phyloP scores from a whole-genome alignment of 2,888 invertebrate species.

The Heliconius ethilla region DNA sequence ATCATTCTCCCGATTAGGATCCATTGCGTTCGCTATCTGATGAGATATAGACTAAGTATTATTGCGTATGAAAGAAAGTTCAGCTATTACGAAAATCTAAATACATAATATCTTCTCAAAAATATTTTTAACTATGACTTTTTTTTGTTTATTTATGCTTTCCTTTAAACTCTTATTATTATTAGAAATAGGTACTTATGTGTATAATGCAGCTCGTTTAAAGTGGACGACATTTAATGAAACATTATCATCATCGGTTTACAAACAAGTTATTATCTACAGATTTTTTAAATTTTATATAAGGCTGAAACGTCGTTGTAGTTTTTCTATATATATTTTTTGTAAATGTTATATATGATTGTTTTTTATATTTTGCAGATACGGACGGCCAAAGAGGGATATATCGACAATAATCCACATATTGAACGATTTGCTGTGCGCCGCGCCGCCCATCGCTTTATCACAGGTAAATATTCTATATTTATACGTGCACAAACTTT shows the following conservation, averaged over 20 bases:
- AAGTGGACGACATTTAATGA: neutral
- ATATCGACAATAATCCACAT: conserved; percentile 98
- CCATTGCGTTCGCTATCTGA: no score
- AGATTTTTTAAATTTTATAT: no score
- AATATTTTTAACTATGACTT: neutral
- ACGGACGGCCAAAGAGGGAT: conserved; percentile 95
- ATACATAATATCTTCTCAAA: no score
- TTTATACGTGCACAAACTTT: conserved; percentile 22
- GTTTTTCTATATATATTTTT: neutral
- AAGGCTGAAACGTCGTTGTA: no score
- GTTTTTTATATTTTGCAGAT: conserved; percentile 67
- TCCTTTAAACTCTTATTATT: no score
- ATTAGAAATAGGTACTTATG: no score
- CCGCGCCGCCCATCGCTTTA: conserved; percentile 86
- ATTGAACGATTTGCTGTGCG: conserved; percentile 95
- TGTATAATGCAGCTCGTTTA: neutral
- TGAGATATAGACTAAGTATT: no score
- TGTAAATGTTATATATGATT: neutral
- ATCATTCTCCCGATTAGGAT: no score
- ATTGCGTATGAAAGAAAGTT: no score
- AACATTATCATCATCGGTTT: neutral
- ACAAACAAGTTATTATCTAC: no score
- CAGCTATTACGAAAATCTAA: no score
- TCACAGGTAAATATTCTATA: conserved; percentile 67
- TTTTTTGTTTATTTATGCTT: neutral